These are phyloP conservation scores for Irena cyanogastra DNA, from an alignment of 2,113 vertebrate genomes.

Conservation along the genomic window DNA sequence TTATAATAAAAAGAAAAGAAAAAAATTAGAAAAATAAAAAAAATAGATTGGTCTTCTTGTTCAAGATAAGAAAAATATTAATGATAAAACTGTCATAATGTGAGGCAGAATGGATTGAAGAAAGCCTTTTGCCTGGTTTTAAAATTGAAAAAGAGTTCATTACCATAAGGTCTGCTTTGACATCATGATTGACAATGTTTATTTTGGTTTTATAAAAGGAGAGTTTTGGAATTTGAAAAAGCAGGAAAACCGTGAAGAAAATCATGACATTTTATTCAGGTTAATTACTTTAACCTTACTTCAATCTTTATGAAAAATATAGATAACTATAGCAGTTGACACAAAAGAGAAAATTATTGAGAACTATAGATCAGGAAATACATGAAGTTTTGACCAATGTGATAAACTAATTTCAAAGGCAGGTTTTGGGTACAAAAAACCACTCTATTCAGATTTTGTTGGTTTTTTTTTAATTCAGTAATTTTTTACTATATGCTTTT, in stretches of 20 bases:
- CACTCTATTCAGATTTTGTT: fast-evolving
- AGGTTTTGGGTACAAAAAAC: neutral
- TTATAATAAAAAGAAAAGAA: neutral
- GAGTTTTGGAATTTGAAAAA: constrained; percentile 32
- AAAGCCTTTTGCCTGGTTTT: neutral
- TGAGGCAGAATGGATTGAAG: neutral
- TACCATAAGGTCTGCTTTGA: neutral
- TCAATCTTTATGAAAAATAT: constrained; percentile 16
- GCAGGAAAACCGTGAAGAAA: neutral
- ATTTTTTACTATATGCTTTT: neutral
- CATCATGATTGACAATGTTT: neutral
- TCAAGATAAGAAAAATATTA: neutral
- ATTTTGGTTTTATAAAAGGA: neutral
- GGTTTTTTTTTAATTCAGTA: neutral
- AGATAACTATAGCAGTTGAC: neutral
- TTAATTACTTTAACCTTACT: constrained; percentile 40
- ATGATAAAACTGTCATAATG: neutral
- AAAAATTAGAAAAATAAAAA: neutral
- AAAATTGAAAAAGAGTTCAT: neutral
- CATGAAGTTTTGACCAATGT: neutral
- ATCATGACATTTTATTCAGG: constrained; percentile 7
- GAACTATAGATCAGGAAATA: neutral
- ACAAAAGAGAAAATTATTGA: neutral
- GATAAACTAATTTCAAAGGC: neutral
- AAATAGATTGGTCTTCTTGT: neutral